Evolutionary conservation across 2,113 vertebrate genomes (phyloP), one percentile per base, ranked within the genome.

Genomic region (Periophthalmodon schlosseri): DNA sequence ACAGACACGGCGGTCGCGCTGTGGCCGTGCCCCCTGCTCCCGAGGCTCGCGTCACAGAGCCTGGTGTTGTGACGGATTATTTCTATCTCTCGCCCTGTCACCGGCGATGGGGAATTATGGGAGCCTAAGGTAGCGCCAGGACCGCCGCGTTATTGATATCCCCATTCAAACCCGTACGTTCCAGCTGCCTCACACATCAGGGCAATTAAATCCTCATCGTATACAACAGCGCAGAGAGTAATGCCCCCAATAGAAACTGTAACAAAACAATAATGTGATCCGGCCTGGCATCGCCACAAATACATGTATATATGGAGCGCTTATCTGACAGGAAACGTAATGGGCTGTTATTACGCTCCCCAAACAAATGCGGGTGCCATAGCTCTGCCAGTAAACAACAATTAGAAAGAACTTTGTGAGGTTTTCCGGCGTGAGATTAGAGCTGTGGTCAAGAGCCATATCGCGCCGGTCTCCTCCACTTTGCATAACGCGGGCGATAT

Each of bases 201-300:
- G 39, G 63, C 86, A 91, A 92, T 93, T 90, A 92, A 90, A 93
- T 92, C 88, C 82, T 23, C 86, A 57, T 47, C 80, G 82, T 16
- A 28, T 28, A 73, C 78, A 64, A 60, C 82, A 56, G 81, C 64
- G 70, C 91, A 91, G 88, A 92, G 92, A 93, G 86, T 93, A 92
- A 93, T 92, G 90, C 84, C 75, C 72, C 86, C 92, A 92, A 93
- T 93, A 93, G 90, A 87, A 90, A 91, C 88, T 89, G 90, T 89
- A 91, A 91, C 86, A 86, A 86, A 90, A 89, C 84, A 90, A 77
- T 92, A 84, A 87, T 82, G 81, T 72, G 86, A 91, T 91, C 87
- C 82, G 78, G 74, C 75, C 15, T 78, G 89, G 88, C 87, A 85
- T 79, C 75, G 63, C 80, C 81, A 91, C 85, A 86, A 77, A 68